Evolutionary conservation across 2,113 vertebrate species (phyloP), one percentile per base, ranked within the genome.

Genomic region (Shinisaurus crocodilurus): DNA sequence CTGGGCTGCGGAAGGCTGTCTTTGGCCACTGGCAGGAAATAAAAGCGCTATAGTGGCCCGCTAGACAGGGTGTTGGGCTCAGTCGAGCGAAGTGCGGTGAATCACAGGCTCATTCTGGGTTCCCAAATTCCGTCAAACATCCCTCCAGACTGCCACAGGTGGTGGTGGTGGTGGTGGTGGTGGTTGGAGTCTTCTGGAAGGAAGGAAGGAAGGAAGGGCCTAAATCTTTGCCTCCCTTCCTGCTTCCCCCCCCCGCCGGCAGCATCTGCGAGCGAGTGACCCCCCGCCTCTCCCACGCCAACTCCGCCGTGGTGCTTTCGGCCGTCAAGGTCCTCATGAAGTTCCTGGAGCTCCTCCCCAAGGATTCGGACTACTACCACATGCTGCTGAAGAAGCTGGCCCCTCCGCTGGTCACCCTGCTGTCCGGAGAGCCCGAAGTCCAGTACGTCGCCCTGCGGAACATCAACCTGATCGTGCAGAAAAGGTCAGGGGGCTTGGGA

Each of bases 271-370:
- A 99, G 93, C 98, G 99, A 0, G 99, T 99, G 85, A 99, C 99
- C 8, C 99, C 99, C 13, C 98, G 99, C 3, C 98, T 99, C 77
- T 99, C 99, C 65, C 99, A 99, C 0, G 99, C 99, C 96, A 99
- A 99, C 97, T 99, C 99, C 0, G 99, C 99, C 0, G 99, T 99
- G 96, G 99, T 99, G 90, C 97, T 99, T 88, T 99, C 99, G 0
- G 99, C 99, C 0, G 99, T 99, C 76, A 99, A 99, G 96, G 99
- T 99, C 88, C 96, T 99, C 91, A 99, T 99, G 99, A 99, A 99
- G 95, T 99, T 99, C 95, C 94, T 99, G 93, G 99, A 99, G 95
- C 98, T 99, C 57, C 97, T 99, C 87, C 98, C 99, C 82, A 99
- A 99, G 93, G 99, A 99, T 88, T 98, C 99, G 0, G 99, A 99